Percentiles rank a stretch among this genome's conserved stretches.
Evolutionary conservation across 1,140 invertebrate genomes (phyloP).

Genomic region (Drosophila lini): DNA sequence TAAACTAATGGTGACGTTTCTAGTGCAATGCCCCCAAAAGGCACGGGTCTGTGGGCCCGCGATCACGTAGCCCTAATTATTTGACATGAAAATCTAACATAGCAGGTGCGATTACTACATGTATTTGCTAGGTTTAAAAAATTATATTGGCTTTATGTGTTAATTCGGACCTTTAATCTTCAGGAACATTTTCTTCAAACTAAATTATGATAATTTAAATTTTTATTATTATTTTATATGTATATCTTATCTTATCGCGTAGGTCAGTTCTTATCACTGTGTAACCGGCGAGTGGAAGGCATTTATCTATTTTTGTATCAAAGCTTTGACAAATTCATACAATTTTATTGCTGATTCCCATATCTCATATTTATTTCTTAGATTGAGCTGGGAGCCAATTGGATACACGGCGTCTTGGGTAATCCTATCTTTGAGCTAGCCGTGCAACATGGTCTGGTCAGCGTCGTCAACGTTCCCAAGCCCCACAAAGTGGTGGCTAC

Average conservation of each 20-base stretch:
- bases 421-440: conserved; percentile 95
- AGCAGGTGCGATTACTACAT: no score
- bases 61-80: conserved; percentile 58
- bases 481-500: conserved; percentile 94
- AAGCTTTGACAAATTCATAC: not conserved
- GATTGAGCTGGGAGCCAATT: conserved; percentile 95
- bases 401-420: conserved; percentile 95
- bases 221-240: no score
- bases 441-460: conserved; percentile 91
- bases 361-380: conserved; percentile 48
- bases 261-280: conserved; percentile 56
- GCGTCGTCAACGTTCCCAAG: conserved; percentile 92
- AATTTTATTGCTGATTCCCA: not conserved
- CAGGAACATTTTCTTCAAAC: not conserved
- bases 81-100: not conserved
- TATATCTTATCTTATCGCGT: conserved; percentile 5
- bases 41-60: conserved; percentile 35
- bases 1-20: conserved; percentile 25
- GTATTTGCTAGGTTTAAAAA: no score
- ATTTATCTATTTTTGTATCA: conserved; percentile 14
- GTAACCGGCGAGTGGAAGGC: not conserved
- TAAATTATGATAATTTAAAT: no score
- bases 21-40: conserved; percentile 24
- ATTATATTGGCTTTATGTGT: no score
- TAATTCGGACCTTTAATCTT: not conserved